A percentile compares a stretch with the other conserved stretches of the same genome.
Evolutionary conservation across 2,113 vertebrate species (phyloP).

Genomic region (Spea bombifrons): DNA sequence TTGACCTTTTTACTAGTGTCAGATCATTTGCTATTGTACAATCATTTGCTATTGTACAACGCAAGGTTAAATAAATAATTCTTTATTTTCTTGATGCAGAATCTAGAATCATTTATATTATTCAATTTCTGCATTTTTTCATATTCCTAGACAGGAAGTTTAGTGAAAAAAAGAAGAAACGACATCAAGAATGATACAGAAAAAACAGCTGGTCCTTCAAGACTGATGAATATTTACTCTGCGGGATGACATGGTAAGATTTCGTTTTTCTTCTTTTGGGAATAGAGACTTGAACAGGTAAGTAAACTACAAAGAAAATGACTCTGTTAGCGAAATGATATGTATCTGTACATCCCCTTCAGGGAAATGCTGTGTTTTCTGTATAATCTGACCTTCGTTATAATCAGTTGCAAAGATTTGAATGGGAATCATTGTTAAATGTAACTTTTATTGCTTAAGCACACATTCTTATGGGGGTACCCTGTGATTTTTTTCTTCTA

Average conservation of each 20-base stretch:
- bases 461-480: too few species aligned
- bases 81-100: not conserved
- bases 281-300: conserved; percentile 47
- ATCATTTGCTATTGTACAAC: not conserved
- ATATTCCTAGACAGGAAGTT: conserved; percentile 45
- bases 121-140: conserved; percentile 32
- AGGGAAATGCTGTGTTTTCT: too few species aligned
- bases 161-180: conserved; percentile 45
- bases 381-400: too few species aligned
- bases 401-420: too few species aligned
- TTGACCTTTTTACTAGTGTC: conserved; percentile 19
- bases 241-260: conserved; percentile 40
- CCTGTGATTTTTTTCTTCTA: too few species aligned
- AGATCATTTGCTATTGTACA: not conserved
- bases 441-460: too few species aligned
- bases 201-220: conserved; percentile 47
- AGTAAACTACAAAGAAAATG: conserved; percentile 2
- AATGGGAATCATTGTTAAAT: too few species aligned
- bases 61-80: not conserved
- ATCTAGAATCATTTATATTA: conserved; percentile 14
- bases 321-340: conserved; percentile 34
- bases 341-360: conserved; percentile 38
- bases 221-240: conserved; percentile 49
- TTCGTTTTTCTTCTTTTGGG: conserved; percentile 46
- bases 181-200: conserved; percentile 44